A percentile compares a stretch with the other conserved stretches of the same genome.
Evolutionary conservation across 2,888 invertebrate species (phyloP).

Genomic region (Acleris cristana): DNA sequence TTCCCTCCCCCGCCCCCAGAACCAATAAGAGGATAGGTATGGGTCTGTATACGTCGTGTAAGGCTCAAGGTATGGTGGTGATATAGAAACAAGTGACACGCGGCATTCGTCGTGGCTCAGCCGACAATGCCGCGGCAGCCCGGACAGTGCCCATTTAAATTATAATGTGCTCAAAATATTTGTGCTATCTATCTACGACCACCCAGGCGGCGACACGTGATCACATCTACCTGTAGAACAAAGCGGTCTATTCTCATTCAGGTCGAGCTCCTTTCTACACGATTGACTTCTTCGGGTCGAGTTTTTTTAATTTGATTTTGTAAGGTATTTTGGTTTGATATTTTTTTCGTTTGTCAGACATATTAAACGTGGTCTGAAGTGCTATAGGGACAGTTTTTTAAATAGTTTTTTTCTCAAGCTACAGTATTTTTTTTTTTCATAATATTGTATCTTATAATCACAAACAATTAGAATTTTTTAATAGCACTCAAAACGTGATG

Average conservation of each 20-base stretch:
- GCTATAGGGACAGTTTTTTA: not conserved
- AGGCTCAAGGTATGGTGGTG: conserved; percentile 48
- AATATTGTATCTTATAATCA: too few relatives aligned
- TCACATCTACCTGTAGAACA: conserved; percentile 78
- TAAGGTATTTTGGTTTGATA: conserved; percentile 20
- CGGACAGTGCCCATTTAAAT: conserved; percentile 74
- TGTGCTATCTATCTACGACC: conserved; percentile 76
- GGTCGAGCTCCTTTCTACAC: conserved; percentile 49
- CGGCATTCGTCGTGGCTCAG: conserved; percentile 70
- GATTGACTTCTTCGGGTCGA: conserved; percentile 41
- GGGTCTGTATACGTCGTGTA: not conserved
- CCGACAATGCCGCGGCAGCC: conserved; percentile 66
- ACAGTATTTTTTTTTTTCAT: too few relatives aligned
- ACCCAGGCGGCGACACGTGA: conserved; percentile 75
- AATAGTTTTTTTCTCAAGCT: too few relatives aligned
- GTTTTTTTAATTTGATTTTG: conserved; percentile 23
- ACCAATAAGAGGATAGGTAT: not conserved
- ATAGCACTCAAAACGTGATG: too few relatives aligned
- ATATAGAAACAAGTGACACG: conserved; percentile 47
- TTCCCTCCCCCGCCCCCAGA: conserved; percentile 12
- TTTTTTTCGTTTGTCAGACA: conserved; percentile 2
- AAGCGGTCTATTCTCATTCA: conserved; percentile 66
- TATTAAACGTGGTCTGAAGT: conserved; percentile 6
- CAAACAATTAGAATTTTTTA: too few relatives aligned
- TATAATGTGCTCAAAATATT: conserved; percentile 79